Conservation (phyloP, 2,797 vertebrate genomes). For the Sebastes oblongus region DNA sequence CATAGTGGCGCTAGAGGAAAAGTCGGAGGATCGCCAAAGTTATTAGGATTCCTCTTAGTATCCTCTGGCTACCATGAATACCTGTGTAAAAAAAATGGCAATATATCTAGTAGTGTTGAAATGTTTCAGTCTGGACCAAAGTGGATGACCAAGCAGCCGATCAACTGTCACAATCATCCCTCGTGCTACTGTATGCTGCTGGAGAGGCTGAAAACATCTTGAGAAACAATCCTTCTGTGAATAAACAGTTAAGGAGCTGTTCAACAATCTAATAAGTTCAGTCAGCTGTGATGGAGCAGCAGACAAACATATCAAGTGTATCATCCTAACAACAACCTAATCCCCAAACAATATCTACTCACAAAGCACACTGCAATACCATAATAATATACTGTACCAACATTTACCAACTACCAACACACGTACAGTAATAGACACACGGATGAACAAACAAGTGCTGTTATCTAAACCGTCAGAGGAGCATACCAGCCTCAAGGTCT, state of each 20-base stretch:
- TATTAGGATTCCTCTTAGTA: too few species aligned
- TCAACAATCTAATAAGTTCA: background rate
- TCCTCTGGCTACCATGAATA: too few species aligned
- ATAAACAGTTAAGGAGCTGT: background rate
- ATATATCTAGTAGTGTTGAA: too few species aligned
- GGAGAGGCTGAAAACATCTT: too few species aligned
- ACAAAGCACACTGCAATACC: background rate
- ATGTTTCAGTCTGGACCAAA: too few species aligned
- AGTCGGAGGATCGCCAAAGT: accelerated
- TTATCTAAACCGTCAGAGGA: slow-evolving; percentile 30
- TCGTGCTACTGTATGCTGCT: too few species aligned
- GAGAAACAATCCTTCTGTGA: too few species aligned
- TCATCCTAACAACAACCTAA: background rate
- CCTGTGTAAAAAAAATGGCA: too few species aligned
- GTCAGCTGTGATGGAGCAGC: background rate
- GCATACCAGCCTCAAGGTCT: slow-evolving; percentile 49
- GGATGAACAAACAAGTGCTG: background rate
- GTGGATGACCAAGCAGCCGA: too few species aligned
- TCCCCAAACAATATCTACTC: background rate
- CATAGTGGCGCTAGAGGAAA: too few species aligned
- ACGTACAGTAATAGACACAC: background rate
- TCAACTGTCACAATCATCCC: too few species aligned
- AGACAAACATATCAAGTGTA: background rate
- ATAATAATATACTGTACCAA: background rate
- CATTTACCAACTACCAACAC: background rate